Conservation (phyloP, 2,797 vertebrate genomes). For the Lutjanus campechanus region DNA sequence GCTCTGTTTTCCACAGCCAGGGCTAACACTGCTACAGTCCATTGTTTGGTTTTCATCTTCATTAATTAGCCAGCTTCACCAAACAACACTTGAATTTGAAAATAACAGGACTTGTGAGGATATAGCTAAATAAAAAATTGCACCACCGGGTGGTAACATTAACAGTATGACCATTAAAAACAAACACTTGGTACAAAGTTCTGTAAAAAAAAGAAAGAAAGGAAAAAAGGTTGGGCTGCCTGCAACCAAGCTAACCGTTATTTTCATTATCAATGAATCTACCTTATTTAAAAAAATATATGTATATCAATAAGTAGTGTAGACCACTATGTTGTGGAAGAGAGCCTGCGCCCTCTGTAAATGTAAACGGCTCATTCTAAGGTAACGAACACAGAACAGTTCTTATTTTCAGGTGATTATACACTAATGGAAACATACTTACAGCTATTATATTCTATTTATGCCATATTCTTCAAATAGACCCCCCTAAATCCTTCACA, state of each 20-base stretch:
- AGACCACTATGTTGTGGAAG: too few species aligned
- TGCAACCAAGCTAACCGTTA: neutral
- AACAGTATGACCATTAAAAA: neutral
- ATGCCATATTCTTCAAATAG: too few species aligned
- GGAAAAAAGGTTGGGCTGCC: neutral
- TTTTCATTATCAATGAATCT: neutral
- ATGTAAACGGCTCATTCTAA: too few species aligned
- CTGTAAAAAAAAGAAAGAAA: too few species aligned
- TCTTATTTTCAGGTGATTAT: too few species aligned
- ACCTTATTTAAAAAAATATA: too few species aligned
- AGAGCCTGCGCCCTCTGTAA: too few species aligned
- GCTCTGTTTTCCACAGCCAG: conserved; percentile 41
- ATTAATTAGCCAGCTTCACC: conserved; percentile 34
- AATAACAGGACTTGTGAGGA: conserved; percentile 5
- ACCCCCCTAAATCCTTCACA: too few species aligned
- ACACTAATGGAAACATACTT: too few species aligned
- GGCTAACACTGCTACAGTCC: neutral
- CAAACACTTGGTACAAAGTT: neutral
- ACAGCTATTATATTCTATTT: too few species aligned
- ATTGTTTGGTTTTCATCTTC: conserved; percentile 40
- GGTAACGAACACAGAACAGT: too few species aligned
- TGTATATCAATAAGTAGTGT: too few species aligned
- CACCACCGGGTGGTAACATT: conserved; percentile 12
- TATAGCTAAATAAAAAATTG: neutral
- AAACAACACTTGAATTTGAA: conserved; percentile 18